Conservation (phyloP, 2,888 invertebrate species). For the Metalampra italica region DNA sequence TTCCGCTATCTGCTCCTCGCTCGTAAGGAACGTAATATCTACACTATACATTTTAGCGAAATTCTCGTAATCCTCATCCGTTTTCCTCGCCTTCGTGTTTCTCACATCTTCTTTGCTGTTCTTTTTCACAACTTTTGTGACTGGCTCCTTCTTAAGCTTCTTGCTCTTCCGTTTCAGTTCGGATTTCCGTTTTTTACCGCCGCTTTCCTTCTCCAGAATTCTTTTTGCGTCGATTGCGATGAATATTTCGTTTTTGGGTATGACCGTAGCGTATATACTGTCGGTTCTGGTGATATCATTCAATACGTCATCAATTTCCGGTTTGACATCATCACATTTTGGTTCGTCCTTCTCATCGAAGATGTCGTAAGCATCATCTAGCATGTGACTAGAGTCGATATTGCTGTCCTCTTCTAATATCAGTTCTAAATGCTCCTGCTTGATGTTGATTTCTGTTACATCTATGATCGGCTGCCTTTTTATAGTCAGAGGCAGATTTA, state of each 20-base stretch:
- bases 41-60: conserved; percentile 15
- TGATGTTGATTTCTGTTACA: conserved; percentile 7
- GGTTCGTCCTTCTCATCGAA: conserved; percentile 4
- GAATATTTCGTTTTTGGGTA: conserved; percentile 10
- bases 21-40: conserved; percentile 12
- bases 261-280: conserved; percentile 9
- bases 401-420: conserved; percentile 7
- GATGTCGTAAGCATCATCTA: conserved; percentile 5
- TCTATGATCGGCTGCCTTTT: conserved; percentile 7
- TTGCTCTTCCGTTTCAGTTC: conserved; percentile 6
- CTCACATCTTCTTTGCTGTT: conserved; percentile 6
- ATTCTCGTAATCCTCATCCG: conserved; percentile 15
- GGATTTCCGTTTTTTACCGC: conserved; percentile 5
- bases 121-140: conserved; percentile 6
- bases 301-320: background rate
- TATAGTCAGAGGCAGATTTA: conserved; percentile 9
- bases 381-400: background rate
- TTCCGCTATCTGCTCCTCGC: conserved; percentile 16
- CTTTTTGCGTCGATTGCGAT: conserved; percentile 8
- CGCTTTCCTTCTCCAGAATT: conserved; percentile 5
- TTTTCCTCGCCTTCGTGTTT: conserved; percentile 14
- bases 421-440: conserved; percentile 3
- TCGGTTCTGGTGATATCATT: background rate
- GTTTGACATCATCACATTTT: background rate
- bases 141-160: conserved; percentile 9